Evolutionary conservation across 2,888 invertebrate species (phyloP), one percentile per base, ranked within the genome.

Genomic region (Ethmia dodecea): DNA sequence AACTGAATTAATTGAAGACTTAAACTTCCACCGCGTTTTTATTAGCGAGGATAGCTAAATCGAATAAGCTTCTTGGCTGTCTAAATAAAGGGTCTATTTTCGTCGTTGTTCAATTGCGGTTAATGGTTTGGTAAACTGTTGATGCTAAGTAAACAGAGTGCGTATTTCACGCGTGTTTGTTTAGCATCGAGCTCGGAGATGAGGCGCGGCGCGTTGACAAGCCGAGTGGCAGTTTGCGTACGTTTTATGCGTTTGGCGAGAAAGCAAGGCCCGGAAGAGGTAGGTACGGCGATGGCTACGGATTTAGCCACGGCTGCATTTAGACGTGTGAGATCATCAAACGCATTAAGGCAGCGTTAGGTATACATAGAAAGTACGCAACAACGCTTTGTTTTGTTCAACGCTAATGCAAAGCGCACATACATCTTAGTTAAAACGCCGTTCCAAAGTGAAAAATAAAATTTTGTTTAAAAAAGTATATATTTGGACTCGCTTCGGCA

Each of bases 261-360:
- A 78, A 79, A 73, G 73, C 70, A 62, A 62, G 67, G 70, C 71
- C 72, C 74, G 76, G 78, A 78, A 78, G 71, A 64, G 61, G 60
- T 70, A 64, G 61, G 60, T 61, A 60, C 61, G 55, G 53, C 59
- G 62, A 71, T 67, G 59, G 63, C 61, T 70, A 78, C 78, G 58
- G 67, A 80, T 78, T 79, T 79, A 81, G 77, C 70, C 57, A 50
- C 49, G 68, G 68, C 74, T 77, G 74, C 74, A 76, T 81, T 79
- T 79, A 76, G 75, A 73, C 52, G 63, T 54, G 60, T 80, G 77
- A 79, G 73, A 76, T 81, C 79, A 81, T 56, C 67, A 56, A 57
- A 54, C 66, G 67, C 63, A 74, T 72, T 71, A 57, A 30, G 33
- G 38, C 29, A 30, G 51, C 45, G 47, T 45, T 49, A 44, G 48